Base-by-base conservation (phyloP, 1,140 invertebrate genomes). In the Trissolcus basalis region DNA sequence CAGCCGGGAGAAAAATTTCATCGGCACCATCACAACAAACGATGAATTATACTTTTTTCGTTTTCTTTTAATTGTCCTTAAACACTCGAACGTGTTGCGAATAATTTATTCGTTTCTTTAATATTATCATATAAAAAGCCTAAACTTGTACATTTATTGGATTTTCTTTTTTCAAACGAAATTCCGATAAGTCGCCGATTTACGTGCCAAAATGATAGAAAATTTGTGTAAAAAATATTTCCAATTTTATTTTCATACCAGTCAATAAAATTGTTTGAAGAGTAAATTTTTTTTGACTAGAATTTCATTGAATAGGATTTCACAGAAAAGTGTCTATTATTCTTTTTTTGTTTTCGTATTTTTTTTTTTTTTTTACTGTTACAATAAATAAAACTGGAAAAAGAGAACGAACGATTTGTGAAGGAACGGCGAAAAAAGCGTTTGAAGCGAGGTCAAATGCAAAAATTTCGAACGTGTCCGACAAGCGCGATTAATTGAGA, bases 401-500 rank as follows among this genome's bases (percentile, higher is more conserved):
- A 71, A 63, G n/a, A n/a, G n/a, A 51, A 44, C 32, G 13, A 41
- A 55, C 45, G 19, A 33, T 27, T 51, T 27, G 33, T 16, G 43
- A 45, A 64, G 41, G 50, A 61, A 44, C n/a, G 19, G 44, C 12
- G 48, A 59, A 75, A 59, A 63, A 75, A 54, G 48, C 19, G 16
- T 41, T 45, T 32, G 45, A 71, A 41, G 53, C 63, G 59, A 69
- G 58, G 69, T 71, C 45, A 70, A 72, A 70, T 60, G 50, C 50
- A 70, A 63, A 51, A 65, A 67, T 67, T 70, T 73, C 70, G 65
- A 67, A 71, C 60, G 63, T 68, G 59, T 71, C 63, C 49, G 63
- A 72, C 72, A 54, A 77, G 50, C 54, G 56, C 60, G 60, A 82
- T 82, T 81, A 81, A 84, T 78, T 80, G 78, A 79, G 77, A 80